These are phyloP conservation scores for Hydriomena furcata DNA, from an alignment of 2,888 invertebrate genomes.

Conservation along the genomic window DNA sequence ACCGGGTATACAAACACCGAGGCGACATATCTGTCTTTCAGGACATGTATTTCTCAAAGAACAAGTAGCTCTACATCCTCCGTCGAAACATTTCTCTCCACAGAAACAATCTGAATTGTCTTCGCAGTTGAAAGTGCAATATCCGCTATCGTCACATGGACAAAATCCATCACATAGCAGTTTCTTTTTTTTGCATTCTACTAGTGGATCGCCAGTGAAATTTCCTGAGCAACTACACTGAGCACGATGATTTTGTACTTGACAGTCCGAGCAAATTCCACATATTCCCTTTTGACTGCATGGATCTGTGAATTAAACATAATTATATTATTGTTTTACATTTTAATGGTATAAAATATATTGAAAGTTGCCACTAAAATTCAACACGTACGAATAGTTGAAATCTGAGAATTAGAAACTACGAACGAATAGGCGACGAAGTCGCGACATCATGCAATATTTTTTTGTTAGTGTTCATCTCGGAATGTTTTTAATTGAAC, in stretches of 20 bases:
- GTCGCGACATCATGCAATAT: no score
- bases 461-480: no score
- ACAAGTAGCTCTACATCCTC: conserved; percentile 90
- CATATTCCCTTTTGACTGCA: conserved; percentile 89
- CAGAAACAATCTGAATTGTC: conserved; percentile 89
- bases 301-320: conserved; percentile 87
- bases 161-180: conserved; percentile 89
- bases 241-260: conserved; percentile 91
- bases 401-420: no score
- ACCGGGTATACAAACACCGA: conserved; percentile 89
- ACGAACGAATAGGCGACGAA: no score
- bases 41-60: conserved; percentile 87
- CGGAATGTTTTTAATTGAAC: no score
- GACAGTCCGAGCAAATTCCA: conserved; percentile 92
- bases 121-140: conserved; percentile 88
- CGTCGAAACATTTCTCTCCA: conserved; percentile 90
- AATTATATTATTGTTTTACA: not conserved
- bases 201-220: conserved; percentile 91
- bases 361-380: no score
- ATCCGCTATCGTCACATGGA: conserved; percentile 91
- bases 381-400: no score
- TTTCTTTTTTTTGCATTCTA: conserved; percentile 89
- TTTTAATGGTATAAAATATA: no score
- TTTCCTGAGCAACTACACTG: conserved; percentile 93
- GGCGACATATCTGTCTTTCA: conserved; percentile 89